Percentiles rank a stretch among this genome's conserved stretches.
Conservation (phyloP, 2,797 vertebrate species). For the Sorex maritimensis region DNA sequence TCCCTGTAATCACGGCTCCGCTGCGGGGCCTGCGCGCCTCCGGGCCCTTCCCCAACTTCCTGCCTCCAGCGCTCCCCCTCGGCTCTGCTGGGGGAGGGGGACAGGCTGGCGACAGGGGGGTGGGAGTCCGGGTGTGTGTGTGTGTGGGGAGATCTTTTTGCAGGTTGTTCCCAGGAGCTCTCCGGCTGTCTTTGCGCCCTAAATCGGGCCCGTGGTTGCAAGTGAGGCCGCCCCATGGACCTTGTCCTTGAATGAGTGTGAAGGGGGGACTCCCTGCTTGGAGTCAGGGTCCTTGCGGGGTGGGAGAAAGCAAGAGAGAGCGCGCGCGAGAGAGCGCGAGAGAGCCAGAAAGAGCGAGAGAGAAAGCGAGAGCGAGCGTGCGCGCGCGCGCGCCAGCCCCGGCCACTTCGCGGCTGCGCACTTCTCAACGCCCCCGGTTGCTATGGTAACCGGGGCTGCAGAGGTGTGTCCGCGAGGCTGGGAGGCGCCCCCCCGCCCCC, state of each 20-base stretch:
- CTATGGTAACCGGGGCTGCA: slow-evolving; percentile 79
- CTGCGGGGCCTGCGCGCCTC: slow-evolving; percentile 81
- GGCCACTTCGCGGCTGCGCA: slow-evolving; percentile 62
- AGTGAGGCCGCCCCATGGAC: background rate
- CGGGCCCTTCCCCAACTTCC: slow-evolving; percentile 76
- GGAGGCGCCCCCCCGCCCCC: slow-evolving; percentile 52
- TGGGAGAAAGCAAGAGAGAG: background rate
- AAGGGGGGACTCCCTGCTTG: background rate
- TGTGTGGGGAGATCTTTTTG: background rate
- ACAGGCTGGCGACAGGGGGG: slow-evolving; percentile 48
- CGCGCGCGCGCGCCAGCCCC: no score
- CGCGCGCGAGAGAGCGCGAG: background rate
- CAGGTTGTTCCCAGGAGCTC: slow-evolving; percentile 37
- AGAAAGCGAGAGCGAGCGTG: no score
- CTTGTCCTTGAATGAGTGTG: background rate
- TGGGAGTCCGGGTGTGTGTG: background rate
- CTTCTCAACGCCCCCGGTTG: slow-evolving; percentile 69
- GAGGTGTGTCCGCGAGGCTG: slow-evolving; percentile 81
- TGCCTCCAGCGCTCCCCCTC: slow-evolving; percentile 71
- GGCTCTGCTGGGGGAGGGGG: slow-evolving; percentile 38
- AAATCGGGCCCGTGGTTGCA: background rate
- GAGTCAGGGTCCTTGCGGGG: background rate
- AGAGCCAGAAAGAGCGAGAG: no score
- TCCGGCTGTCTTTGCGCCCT: background rate
- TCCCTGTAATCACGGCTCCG: slow-evolving; percentile 86